Conservation (phyloP, 2,888 invertebrate genomes). For the Macrophya annulata region DNA sequence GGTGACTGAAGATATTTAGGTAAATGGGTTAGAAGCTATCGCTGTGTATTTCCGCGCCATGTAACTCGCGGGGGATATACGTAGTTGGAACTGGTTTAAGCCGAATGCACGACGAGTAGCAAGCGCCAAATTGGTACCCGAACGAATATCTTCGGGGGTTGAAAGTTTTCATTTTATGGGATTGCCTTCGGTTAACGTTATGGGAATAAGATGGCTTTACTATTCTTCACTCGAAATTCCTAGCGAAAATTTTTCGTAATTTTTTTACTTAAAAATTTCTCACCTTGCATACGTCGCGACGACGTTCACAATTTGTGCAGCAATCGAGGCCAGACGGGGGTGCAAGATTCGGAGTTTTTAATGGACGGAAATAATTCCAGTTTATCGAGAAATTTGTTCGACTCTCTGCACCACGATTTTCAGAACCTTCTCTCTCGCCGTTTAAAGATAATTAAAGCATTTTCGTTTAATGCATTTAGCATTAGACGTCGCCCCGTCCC, state of each 20-base stretch:
- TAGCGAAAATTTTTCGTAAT: neutral
- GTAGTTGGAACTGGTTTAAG: conserved; percentile 53
- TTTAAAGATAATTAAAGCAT: conserved; percentile 51
- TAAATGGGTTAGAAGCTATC: conserved; percentile 78
- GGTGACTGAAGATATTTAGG: conserved; percentile 67
- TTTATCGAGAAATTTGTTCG: conserved; percentile 32
- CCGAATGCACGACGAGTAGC: conserved; percentile 52
- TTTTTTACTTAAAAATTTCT: neutral
- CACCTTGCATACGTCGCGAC: neutral
- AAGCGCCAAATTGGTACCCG: conserved; percentile 46
- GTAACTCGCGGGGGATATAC: conserved; percentile 65
- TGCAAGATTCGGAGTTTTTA: neutral
- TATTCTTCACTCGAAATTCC: neutral
- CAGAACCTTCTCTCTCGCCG: conserved; percentile 21
- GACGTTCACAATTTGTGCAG: neutral
- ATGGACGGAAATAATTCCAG: conserved; percentile 43
- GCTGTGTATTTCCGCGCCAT: conserved; percentile 73
- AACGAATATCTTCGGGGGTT: conserved; percentile 47
- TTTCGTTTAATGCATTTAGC: conserved; percentile 48
- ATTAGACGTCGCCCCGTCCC: conserved; percentile 22
- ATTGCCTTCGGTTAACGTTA: conserved; percentile 49
- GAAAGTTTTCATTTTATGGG: conserved; percentile 54
- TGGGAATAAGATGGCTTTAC: conserved; percentile 29
- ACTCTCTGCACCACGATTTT: neutral
- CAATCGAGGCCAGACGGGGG: neutral